These are phyloP conservation scores for Ctenoplectra terminalis DNA, from an alignment of 1,140 invertebrate species.

Conservation along the genomic window DNA sequence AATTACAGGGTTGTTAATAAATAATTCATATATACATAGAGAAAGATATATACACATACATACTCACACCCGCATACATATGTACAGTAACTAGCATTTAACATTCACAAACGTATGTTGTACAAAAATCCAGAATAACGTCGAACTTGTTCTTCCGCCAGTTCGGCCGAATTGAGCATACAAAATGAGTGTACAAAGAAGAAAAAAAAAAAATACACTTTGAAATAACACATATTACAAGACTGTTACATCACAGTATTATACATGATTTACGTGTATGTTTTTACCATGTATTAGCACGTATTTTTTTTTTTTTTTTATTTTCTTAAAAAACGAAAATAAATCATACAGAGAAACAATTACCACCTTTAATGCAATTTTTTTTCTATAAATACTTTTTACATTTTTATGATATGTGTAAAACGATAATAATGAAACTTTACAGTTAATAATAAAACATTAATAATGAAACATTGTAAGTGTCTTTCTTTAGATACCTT, in stretches of 20 bases:
- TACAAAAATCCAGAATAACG: conserved; percentile 58
- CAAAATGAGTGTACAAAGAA: conserved; percentile 15
- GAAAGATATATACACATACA: conserved; percentile 38
- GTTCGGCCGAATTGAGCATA: conserved; percentile 55
- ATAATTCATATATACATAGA: conserved; percentile 64
- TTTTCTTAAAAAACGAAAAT: not conserved
- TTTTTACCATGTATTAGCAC: conserved; percentile 39
- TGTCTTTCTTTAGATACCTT: conserved; percentile 9
- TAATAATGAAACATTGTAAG: conserved; percentile 18
- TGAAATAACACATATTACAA: conserved; percentile 23
- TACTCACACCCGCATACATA: conserved; percentile 41
- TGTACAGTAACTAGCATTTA: conserved; percentile 63
- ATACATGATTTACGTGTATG: conserved; percentile 34
- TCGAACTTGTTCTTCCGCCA: conserved; percentile 43
- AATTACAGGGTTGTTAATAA: conserved; percentile 63
- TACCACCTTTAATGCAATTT: conserved; percentile 6
- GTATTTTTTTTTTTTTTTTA: not conserved
- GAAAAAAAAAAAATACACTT: conserved; percentile 23
- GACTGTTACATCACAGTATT: conserved; percentile 44
- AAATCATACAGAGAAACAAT: not conserved
- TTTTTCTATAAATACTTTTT: conserved; percentile 24
- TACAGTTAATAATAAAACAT: too few relatives aligned
- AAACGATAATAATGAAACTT: conserved; percentile 43
- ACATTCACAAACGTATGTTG: conserved; percentile 51
- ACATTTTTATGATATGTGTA: conserved; percentile 56